Conservation (phyloP, 2,113 vertebrate species). For the Pan paniscus region DNA sequence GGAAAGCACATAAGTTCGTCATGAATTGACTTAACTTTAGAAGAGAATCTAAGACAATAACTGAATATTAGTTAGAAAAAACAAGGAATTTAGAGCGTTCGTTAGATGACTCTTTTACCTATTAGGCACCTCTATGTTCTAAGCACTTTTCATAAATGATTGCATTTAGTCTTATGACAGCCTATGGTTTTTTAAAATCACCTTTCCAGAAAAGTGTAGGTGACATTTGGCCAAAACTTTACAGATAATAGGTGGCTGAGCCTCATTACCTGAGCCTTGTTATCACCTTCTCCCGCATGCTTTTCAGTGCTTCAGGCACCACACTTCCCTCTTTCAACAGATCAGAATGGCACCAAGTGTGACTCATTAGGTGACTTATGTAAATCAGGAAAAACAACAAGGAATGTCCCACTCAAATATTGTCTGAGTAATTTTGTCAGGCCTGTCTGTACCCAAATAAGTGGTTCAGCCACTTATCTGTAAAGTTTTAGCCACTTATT, state of each 20-base stretch:
- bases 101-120: background rate
- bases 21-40: background rate
- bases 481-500: too few species aligned
- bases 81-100: background rate
- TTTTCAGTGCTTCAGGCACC: background rate
- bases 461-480: too few species aligned
- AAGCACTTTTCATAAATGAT: background rate
- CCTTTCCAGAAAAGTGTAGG: background rate
- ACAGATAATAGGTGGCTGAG: background rate
- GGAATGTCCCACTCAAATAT: background rate
- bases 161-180: background rate
- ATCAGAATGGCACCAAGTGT: background rate
- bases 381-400: background rate
- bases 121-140: background rate
- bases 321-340: background rate
- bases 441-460: too few species aligned
- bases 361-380: background rate
- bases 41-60: background rate
- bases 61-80: background rate
- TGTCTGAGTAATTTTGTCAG: background rate
- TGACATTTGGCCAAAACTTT: background rate
- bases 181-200: background rate
- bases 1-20: background rate
- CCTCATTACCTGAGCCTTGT: too few species aligned
- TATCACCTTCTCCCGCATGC: background rate